A percentile compares a stretch with the other conserved stretches of the same genome.
These are phyloP conservation scores for Apteryx owenii DNA, from an alignment of 2,113 vertebrate genomes.

Conservation along the genomic window DNA sequence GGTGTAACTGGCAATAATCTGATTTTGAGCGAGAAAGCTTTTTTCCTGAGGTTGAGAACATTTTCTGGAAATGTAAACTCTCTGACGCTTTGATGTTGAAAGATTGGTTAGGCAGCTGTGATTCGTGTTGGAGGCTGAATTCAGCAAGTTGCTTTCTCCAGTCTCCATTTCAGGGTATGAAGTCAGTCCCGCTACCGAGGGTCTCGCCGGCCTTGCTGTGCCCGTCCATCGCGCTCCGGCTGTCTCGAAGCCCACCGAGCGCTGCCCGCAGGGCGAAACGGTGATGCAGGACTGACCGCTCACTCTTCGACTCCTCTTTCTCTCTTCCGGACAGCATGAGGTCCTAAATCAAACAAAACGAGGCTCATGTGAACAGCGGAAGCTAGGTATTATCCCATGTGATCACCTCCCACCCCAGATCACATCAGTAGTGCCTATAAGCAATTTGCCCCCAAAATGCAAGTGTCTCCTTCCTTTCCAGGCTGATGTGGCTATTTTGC, in stretches of 20 bases:
- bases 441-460: background rate
- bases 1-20: background rate
- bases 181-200: background rate
- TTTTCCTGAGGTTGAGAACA: slow-evolving; percentile 32
- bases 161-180: no score
- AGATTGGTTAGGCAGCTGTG: slow-evolving; percentile 33
- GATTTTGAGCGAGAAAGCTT: background rate
- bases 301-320: background rate
- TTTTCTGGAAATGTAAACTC: slow-evolving; percentile 43
- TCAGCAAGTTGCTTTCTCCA: slow-evolving; percentile 28
- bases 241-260: background rate
- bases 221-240: background rate
- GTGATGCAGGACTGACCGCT: background rate
- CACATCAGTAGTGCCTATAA: background rate
- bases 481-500: background rate
- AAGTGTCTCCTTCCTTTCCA: background rate
- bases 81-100: slow-evolving; percentile 24
- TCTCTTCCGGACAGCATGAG: background rate
- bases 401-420: no score
- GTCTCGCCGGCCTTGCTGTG: background rate
- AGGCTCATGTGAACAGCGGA: background rate
- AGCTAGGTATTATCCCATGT: background rate
- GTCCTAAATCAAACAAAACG: background rate
- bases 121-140: slow-evolving; percentile 29
- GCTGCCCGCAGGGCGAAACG: background rate